A percentile compares a stretch with the other conserved stretches of the same genome.
Evolutionary conservation across 2,113 vertebrate species (phyloP).

Genomic region (Shinisaurus crocodilurus): DNA sequence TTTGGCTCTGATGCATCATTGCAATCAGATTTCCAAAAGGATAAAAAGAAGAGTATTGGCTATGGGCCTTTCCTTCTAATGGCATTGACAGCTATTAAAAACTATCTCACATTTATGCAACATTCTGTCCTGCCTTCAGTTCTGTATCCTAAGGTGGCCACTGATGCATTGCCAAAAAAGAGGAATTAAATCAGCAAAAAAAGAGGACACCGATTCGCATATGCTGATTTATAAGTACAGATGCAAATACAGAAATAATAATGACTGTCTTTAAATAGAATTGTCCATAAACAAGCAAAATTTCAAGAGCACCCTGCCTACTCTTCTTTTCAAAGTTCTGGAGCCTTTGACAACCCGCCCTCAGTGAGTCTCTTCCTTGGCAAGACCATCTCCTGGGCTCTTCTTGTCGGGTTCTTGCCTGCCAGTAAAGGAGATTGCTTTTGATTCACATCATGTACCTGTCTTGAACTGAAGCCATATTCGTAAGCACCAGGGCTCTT

Average conservation of each 20-base stretch:
- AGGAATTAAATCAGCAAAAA: too few relatives aligned
- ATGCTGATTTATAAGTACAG: neutral
- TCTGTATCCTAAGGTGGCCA: too few relatives aligned
- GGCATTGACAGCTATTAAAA: neutral
- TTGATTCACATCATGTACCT: too few relatives aligned
- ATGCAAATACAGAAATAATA: too few relatives aligned
- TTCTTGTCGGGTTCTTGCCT: neutral
- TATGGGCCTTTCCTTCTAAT: neutral
- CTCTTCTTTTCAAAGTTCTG: neutral
- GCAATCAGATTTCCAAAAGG: neutral
- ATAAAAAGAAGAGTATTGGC: neutral
- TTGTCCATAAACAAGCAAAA: too few relatives aligned
- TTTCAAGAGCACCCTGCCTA: too few relatives aligned
- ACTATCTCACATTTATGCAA: neutral
- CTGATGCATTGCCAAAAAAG: too few relatives aligned
- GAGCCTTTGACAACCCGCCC: too few relatives aligned
- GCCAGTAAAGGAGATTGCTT: neutral
- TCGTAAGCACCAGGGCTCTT: neutral
- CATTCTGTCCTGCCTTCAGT: too few relatives aligned
- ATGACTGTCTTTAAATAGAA: too few relatives aligned
- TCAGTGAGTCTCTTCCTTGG: neutral
- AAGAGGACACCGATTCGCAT: too few relatives aligned
- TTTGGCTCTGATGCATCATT: neutral
- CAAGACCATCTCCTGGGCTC: neutral
- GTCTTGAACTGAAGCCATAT: neutral